phyloP scores from a whole-genome alignment of 2,888 invertebrate genomes.

The Ormia ochracea region DNA sequence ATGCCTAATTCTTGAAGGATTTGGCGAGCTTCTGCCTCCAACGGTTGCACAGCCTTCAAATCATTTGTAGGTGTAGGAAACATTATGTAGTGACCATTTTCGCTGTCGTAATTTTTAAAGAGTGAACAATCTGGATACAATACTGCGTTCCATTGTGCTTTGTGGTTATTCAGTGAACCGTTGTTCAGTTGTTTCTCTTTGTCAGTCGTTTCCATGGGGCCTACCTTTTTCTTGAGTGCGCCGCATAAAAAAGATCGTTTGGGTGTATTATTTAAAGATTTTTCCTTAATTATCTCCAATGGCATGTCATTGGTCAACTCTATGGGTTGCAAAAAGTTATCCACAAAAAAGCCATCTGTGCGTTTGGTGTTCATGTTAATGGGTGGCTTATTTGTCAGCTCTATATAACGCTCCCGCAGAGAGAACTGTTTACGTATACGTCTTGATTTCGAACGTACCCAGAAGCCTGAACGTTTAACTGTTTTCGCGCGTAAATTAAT shows the following conservation, averaged over 20 bases:
- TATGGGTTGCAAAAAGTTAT: slow-evolving; percentile 76
- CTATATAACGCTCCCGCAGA: slow-evolving; percentile 74
- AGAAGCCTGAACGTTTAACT: slow-evolving; percentile 73
- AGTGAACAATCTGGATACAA: slow-evolving; percentile 71
- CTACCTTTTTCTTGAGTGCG: slow-evolving; percentile 76
- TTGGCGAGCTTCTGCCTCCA: slow-evolving; percentile 79
- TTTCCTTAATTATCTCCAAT: slow-evolving; percentile 60
- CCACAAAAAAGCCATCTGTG: slow-evolving; percentile 74
- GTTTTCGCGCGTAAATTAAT: slow-evolving; percentile 73
- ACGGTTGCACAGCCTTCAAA: slow-evolving; percentile 72
- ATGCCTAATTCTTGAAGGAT: slow-evolving; percentile 80
- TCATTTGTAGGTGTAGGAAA: slow-evolving; percentile 76
- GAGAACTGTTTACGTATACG: slow-evolving; percentile 74
- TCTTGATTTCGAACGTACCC: slow-evolving; percentile 74
- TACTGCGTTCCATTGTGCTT: slow-evolving; percentile 71
- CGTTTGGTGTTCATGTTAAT: slow-evolving; percentile 76
- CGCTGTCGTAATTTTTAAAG: slow-evolving; percentile 76
- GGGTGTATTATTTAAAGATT: slow-evolving; percentile 68
- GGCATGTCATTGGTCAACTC: slow-evolving; percentile 67
- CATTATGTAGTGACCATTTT: slow-evolving; percentile 77
- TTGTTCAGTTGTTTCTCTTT: slow-evolving; percentile 70
- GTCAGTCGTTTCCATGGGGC: slow-evolving; percentile 74
- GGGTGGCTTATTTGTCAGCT: slow-evolving; percentile 74
- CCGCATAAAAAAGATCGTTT: slow-evolving; percentile 73
- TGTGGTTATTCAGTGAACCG: slow-evolving; percentile 64